A percentile compares a stretch with the other conserved stretches of the same genome.
These are phyloP conservation scores for Brotogeris chrysoptera DNA, from an alignment of 2,797 vertebrate genomes.

Conservation along the genomic window DNA sequence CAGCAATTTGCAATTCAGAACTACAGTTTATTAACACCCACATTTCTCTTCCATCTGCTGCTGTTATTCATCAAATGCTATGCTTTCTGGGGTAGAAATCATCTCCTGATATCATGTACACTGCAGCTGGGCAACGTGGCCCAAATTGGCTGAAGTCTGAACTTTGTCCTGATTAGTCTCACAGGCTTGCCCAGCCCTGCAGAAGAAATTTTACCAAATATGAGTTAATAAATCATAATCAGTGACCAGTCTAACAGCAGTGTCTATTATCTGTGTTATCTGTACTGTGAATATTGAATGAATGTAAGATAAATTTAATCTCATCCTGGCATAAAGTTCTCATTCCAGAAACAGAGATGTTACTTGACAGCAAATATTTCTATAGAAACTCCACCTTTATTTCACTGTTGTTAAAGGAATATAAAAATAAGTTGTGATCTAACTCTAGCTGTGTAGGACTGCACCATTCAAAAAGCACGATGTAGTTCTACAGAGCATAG, in stretches of 20 bases:
- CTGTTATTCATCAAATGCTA: background rate
- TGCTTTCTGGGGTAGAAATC: background rate
- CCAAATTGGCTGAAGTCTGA: background rate
- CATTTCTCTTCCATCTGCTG: background rate
- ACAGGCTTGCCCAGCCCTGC: background rate
- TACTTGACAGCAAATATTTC: background rate
- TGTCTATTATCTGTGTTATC: background rate
- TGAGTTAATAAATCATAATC: background rate
- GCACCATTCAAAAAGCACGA: background rate
- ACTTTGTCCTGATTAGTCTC: background rate
- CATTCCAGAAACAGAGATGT: background rate
- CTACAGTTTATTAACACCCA: background rate
- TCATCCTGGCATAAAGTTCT: background rate
- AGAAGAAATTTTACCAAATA: background rate
- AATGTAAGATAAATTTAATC: background rate
- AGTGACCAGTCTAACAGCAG: background rate
- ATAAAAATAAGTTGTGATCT: background rate
- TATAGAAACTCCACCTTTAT: background rate
- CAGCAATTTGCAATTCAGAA: background rate
- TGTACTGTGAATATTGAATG: background rate
- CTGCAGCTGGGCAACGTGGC: rapidly evolving
- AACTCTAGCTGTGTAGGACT: background rate
- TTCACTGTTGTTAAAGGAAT: background rate
- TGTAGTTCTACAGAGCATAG: background rate
- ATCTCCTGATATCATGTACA: background rate